Base-by-base conservation (phyloP, 2,888 invertebrate species). In the Digitonthophagus gazella region DNA sequence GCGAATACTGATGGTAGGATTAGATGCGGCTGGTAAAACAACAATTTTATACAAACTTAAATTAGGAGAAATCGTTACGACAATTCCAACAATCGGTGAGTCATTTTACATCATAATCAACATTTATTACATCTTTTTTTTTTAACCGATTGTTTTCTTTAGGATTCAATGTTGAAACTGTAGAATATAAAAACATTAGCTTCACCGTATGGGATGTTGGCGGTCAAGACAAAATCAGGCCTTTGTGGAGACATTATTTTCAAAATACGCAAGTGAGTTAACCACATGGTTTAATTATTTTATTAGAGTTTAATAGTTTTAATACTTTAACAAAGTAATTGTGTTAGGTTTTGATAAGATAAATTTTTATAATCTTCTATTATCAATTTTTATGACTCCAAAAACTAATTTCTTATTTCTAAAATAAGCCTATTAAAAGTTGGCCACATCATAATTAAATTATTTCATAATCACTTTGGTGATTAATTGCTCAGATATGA, bases 11-110 rank as follows among this genome's bases (percentile, higher is more conserved):
- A 98, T 98, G 98, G 97, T 97, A 79, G 97, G 97, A 84, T 90
- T 97, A 83, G 98, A 98, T 90, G 98, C 98, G 82, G 98, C 98
- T 87, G 98, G 98, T 90, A 98, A 98, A 92, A 98, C 98, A 83
- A 98, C 98, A 86, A 98, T 98, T 87, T 90, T 98, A 87, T 98
- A 98, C 90, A 98, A 98, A 92, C 91, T 98, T 85, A 98, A 98
- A 91, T 91, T 98, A 90, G 98, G 98, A 85, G 98, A 98, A 93
- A 98, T 98, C 89, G 98, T 98, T 84, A 98, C 98, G 84, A 98
- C 98, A 83, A 98, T 98, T 88, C 98, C 98, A 82, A 98, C 98
- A 80, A 98, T 98, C 89, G 98, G 96, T 96, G 84, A 90, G 91
- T 72, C 63, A 18, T 44, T 22, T 70, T 65, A 56, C 8, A 18